These are phyloP conservation scores for Endomychus coccineus DNA, from an alignment of 2,888 invertebrate genomes.

Conservation along the genomic window DNA sequence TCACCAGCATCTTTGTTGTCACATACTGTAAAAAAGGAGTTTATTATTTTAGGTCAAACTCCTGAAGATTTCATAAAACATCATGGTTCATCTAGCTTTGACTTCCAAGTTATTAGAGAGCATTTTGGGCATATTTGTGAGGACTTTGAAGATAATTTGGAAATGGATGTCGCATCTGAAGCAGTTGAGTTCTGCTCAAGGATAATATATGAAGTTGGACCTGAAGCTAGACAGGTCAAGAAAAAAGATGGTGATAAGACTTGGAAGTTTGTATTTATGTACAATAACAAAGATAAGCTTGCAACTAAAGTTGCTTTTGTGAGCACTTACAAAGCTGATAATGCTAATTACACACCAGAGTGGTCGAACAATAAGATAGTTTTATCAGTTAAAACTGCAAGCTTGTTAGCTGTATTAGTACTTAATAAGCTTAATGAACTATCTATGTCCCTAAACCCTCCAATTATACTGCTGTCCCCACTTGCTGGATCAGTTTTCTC, in stretches of 20 bases:
- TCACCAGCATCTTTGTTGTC: no score
- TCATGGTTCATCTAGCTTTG: no score
- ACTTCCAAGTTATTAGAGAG: no score
- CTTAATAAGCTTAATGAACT: no score
- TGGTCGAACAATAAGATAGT: conserved; percentile 1
- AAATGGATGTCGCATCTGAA: conserved; percentile 4
- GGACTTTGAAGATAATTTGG: conserved; percentile 8
- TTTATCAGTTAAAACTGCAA: not conserved
- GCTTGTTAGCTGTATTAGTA: not conserved
- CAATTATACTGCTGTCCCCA: no score
- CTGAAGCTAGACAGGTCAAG: conserved; percentile 10
- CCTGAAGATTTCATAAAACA: no score
- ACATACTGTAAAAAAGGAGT: no score
- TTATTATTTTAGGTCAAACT: no score
- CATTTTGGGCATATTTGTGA: no score
- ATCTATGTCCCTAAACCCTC: no score
- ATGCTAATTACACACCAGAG: no score
- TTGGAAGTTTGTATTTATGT: conserved; percentile 9
- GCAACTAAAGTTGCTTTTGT: conserved; percentile 2
- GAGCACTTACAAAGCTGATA: conserved; percentile 5
- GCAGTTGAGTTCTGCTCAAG: conserved; percentile 14
- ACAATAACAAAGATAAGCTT: not conserved
- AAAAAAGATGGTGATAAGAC: conserved; percentile 12
- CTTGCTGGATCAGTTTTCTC: no score
- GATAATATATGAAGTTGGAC: conserved; percentile 13